phyloP scores from a whole-genome alignment of 2,888 invertebrate genomes.

The Agrilus cyanescens region DNA sequence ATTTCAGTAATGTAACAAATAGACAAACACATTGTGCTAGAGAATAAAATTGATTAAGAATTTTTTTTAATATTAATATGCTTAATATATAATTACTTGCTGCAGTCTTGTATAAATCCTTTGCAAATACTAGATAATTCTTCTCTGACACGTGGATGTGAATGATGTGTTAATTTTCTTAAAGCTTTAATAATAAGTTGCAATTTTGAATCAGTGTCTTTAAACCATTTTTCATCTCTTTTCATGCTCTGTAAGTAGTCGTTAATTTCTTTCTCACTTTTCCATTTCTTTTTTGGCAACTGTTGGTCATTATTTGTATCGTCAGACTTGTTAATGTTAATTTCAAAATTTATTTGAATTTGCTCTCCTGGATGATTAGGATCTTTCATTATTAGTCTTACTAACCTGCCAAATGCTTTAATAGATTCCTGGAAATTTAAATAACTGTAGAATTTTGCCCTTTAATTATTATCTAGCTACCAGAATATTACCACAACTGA shows the following conservation, averaged over 20 bases:
- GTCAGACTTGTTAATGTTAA: too few species aligned
- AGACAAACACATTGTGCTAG: slow-evolving; percentile 49
- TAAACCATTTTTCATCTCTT: slow-evolving; percentile 45
- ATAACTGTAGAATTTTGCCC: too few species aligned
- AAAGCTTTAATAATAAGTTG: slow-evolving; percentile 40
- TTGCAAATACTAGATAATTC: slow-evolving; percentile 50
- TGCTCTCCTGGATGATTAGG: neutral
- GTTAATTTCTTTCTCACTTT: slow-evolving; percentile 27
- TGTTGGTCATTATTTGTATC: neutral
- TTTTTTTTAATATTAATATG: slow-evolving; percentile 1
- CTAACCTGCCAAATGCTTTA: slow-evolving; percentile 1
- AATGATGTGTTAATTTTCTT: slow-evolving; percentile 43
- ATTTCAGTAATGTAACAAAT: slow-evolving; percentile 53
- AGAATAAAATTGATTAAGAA: slow-evolving; percentile 17
- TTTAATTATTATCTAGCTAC: too few species aligned
- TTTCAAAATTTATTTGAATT: slow-evolving; percentile 19
- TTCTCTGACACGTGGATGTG: slow-evolving; percentile 47
- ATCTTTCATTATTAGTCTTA: slow-evolving; percentile 4
- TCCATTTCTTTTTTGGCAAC: slow-evolving; percentile 15
- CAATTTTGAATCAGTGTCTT: slow-evolving; percentile 45
- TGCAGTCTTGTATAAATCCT: slow-evolving; percentile 46
- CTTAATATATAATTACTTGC: slow-evolving; percentile 33
- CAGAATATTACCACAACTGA: too few species aligned
- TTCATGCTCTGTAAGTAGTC: slow-evolving; percentile 30
- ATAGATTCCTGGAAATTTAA: neutral